A percentile compares a stretch with the other conserved stretches of the same genome.
Evolutionary conservation across 2,888 invertebrate genomes (phyloP).

Genomic region (Amiota communis): DNA sequence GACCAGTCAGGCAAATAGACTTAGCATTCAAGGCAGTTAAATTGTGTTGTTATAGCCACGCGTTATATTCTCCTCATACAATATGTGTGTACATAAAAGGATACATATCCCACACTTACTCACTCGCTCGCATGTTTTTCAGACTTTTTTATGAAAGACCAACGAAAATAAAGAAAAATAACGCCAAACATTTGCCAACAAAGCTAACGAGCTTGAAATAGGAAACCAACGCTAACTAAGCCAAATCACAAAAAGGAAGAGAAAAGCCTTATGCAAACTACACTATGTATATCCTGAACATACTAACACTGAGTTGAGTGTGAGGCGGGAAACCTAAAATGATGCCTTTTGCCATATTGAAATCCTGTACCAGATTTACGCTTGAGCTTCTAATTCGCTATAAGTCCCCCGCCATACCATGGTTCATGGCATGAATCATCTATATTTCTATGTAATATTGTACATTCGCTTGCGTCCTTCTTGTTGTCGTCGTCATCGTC

Average conservation of each 20-base stretch:
- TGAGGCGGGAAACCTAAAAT: constrained; percentile 36
- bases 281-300: constrained; percentile 29
- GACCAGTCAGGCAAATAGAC: not conserved
- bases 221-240: constrained; percentile 16
- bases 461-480: too few relatives aligned
- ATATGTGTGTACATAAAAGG: not conserved
- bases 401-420: not conserved
- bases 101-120: not conserved
- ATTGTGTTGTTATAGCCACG: constrained; percentile 49
- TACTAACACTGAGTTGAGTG: not conserved
- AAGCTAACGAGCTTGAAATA: constrained; percentile 17
- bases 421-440: too few relatives aligned
- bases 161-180: not conserved
- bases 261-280: constrained; percentile 59
- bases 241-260: not conserved
- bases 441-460: too few relatives aligned
- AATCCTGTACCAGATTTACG: not conserved
- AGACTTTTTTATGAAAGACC: not conserved
- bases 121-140: not conserved
- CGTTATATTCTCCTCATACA: constrained; percentile 27
- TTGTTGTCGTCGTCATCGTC: too few relatives aligned
- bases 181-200: not conserved
- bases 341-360: constrained; percentile 49
- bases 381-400: not conserved
- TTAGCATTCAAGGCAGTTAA: constrained; percentile 12